Evolutionary conservation across 2,797 vertebrate genomes (phyloP).

Genomic region (Danio albolineatus): DNA sequence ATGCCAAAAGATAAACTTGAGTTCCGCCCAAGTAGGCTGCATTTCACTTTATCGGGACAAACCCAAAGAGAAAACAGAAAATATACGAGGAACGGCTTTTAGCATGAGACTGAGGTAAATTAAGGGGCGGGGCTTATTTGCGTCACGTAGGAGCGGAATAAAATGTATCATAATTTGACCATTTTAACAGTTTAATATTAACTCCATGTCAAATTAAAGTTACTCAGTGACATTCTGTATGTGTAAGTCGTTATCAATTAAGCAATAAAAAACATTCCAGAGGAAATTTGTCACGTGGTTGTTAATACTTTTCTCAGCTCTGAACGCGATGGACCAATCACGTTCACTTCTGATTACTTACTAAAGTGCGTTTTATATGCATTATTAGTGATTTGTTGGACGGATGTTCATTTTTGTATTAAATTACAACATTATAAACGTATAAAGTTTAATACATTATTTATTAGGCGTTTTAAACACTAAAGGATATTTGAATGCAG

Average conservation of each 20-base stretch:
- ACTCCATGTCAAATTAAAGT: neutral
- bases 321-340: neutral
- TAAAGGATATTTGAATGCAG: neutral
- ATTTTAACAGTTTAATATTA: neutral
- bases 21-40: constrained; percentile 12
- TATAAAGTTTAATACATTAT: neutral
- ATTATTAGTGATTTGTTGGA: neutral
- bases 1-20: neutral
- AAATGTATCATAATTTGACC: accelerated
- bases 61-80: neutral
- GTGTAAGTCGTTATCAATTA: neutral
- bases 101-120: accelerated
- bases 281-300: neutral
- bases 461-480: neutral
- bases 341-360: neutral
- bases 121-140: neutral
- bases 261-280: neutral
- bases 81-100: neutral
- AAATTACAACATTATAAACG: neutral
- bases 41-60: neutral
- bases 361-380: neutral
- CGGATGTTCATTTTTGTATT: neutral
- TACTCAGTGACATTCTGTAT: neutral
- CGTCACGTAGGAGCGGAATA: neutral
- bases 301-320: neutral